Evolutionary conservation across 2,797 vertebrate species (phyloP), one percentile per base, ranked within the genome.

Genomic region (Ctenopoma multispine): DNA sequence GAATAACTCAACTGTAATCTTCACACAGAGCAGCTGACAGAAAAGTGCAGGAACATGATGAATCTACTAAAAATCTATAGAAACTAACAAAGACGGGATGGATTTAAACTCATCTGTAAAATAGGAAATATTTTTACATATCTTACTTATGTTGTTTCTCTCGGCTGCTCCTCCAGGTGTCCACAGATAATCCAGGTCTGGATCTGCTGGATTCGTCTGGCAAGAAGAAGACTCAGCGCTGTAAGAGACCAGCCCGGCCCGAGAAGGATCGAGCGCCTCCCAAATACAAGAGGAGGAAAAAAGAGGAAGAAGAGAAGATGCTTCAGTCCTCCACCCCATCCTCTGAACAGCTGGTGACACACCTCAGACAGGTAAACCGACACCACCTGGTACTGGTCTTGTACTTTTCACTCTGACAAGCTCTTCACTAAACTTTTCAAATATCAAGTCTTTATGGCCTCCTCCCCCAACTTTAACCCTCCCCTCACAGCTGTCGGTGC

Each of bases 261-360:
- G 88, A 90, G 3, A 89, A 93, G 55, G 97, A 98, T 85, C 94
- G 94, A 82, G 92, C 93, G 43, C 72, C 75, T 11, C 56, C 77
- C 12, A 91, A 89, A 47, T 56, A 93, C 81, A 99, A 99, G 89
- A 96, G 96, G 83, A 95, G 96, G 62, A 98, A 94, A 81, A 97
- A 93, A 60, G 97, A 98, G 5, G 96, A 96, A 40, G 96, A 96
- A 40, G 96, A 96, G 68, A 95, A 95, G 41, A 76, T 82, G 2
- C 44, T 95, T 65, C 94, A 88, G 73, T 81, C 69, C 44, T 64
- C 81, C 13, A 86, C 67, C 38, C 54, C 94, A 14, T 91, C 86
- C 14, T 82, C 95, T 0, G 96, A 97, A 70, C 89, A 93, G 0
- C 92, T 97, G 72, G 87, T 93, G 84, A 93, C 95, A 14, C 97